A percentile compares a stretch with the other conserved stretches of the same genome.
Evolutionary conservation across 1,140 invertebrate genomes (phyloP).

Genomic region (Drosophila nigromelanica): DNA sequence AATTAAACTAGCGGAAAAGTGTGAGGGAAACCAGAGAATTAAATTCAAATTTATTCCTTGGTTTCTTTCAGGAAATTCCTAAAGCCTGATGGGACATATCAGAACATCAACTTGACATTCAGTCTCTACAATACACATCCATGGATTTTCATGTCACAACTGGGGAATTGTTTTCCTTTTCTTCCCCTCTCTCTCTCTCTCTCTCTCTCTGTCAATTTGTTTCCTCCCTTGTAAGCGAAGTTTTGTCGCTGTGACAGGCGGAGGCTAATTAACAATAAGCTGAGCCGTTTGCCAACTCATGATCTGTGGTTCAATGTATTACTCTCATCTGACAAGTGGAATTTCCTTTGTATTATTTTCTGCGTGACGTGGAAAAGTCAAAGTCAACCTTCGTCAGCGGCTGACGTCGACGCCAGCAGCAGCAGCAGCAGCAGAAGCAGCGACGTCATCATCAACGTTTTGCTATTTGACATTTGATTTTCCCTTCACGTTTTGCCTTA

Average conservation of each 20-base stretch:
- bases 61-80: too few species aligned
- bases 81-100: too few species aligned
- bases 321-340: conserved; percentile 63
- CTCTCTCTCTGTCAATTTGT: not conserved
- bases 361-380: conserved; percentile 38
- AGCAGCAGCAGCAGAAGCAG: conserved; percentile 32
- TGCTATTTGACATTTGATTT: conserved; percentile 79
- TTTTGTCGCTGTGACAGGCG: conserved; percentile 42
- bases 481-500: conserved; percentile 28
- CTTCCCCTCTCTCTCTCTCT: not conserved
- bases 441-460: conserved; percentile 70
- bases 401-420: not conserved
- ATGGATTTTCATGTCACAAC: conserved; percentile 4
- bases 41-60: too few species aligned
- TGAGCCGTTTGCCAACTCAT: conserved; percentile 64
- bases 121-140: not conserved
- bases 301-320: conserved; percentile 74
- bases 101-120: conserved; percentile 11
- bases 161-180: conserved; percentile 7
- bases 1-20: too few species aligned
- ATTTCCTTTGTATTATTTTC: conserved; percentile 57
- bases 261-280: conserved; percentile 66
- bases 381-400: conserved; percentile 71
- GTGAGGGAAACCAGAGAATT: too few species aligned
- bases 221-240: not conserved